phyloP scores from a whole-genome alignment of 1,140 invertebrate genomes.

The Pachyrhynchus sulphureomaculatus region DNA sequence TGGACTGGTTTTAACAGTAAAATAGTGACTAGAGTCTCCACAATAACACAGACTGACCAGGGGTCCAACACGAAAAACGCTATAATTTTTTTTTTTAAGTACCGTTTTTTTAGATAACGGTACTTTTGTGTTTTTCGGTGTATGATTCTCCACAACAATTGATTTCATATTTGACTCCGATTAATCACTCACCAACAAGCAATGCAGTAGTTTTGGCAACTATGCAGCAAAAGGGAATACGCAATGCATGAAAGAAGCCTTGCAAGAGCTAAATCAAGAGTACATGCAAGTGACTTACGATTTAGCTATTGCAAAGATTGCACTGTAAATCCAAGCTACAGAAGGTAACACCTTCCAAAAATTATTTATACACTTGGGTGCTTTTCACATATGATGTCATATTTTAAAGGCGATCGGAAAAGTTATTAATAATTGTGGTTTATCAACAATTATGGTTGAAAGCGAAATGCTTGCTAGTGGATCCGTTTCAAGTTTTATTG shows the following conservation, averaged over 20 bases:
- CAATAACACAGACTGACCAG: constrained; percentile 31
- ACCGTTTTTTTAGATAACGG: no score
- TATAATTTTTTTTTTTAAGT: no score
- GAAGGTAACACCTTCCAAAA: constrained; percentile 48
- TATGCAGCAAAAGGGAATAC: no score
- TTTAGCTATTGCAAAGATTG: no score
- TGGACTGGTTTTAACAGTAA: constrained; percentile 38
- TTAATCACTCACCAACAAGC: constrained; percentile 45
- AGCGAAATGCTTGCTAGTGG: constrained; percentile 49
- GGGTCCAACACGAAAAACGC: no score
- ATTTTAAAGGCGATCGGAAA: constrained; percentile 55
- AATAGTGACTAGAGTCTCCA: constrained; percentile 26
- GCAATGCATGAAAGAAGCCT: constrained; percentile 36
- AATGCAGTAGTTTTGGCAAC: constrained; percentile 44
- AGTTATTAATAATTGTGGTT: constrained; percentile 51
- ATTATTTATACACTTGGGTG: constrained; percentile 54
- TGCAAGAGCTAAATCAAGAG: constrained; percentile 39
- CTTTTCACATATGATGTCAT: constrained; percentile 56
- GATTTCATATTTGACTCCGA: constrained; percentile 39
- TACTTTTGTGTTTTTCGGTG: no score
- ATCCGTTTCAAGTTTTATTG: constrained; percentile 46
- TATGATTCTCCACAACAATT: constrained; percentile 32
- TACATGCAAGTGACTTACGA: constrained; percentile 47
- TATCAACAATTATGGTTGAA: constrained; percentile 51
- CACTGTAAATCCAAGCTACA: constrained; percentile 47